Percentiles rank a stretch among this genome's conserved stretches.
These are phyloP conservation scores for Sinocyclocheilus rhinocerous DNA, from an alignment of 2,113 vertebrate species.

Conservation along the genomic window DNA sequence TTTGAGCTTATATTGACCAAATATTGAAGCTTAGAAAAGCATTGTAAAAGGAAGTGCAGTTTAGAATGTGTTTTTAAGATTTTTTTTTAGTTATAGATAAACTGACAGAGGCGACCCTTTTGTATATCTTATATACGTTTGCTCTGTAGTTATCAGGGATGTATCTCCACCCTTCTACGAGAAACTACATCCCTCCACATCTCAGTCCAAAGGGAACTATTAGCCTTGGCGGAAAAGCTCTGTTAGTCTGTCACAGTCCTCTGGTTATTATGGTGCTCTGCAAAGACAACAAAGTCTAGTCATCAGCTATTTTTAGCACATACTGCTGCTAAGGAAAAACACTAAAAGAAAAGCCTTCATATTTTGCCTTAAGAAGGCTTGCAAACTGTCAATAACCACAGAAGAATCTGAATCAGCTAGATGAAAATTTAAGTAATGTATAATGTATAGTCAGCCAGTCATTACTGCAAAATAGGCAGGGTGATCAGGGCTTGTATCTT, in stretches of 20 bases:
- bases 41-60: background rate
- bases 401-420: background rate
- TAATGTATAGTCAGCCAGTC: background rate
- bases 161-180: slow-evolving; percentile 53
- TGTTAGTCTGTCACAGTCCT: slow-evolving; percentile 31
- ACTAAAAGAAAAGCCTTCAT: background rate
- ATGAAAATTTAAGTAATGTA: background rate
- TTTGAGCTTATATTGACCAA: background rate
- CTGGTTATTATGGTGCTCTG: slow-evolving; percentile 20
- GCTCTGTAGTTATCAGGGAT: slow-evolving; percentile 47
- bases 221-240: slow-evolving; percentile 19
- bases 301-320: slow-evolving; percentile 32
- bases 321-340: background rate
- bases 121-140: background rate
- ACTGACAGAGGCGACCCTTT: too few relatives aligned
- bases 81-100: background rate
- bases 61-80: background rate
- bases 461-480: too few relatives aligned
- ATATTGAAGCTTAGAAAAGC: background rate
- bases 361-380: background rate
- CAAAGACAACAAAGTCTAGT: background rate
- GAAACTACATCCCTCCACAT: background rate
- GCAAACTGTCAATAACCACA: background rate
- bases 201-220: background rate
- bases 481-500: too few relatives aligned